Percentiles rank a stretch among this genome's conserved stretches.
Conservation (phyloP, 2,888 invertebrate species). For the Pachymerium ferrugineum region DNA sequence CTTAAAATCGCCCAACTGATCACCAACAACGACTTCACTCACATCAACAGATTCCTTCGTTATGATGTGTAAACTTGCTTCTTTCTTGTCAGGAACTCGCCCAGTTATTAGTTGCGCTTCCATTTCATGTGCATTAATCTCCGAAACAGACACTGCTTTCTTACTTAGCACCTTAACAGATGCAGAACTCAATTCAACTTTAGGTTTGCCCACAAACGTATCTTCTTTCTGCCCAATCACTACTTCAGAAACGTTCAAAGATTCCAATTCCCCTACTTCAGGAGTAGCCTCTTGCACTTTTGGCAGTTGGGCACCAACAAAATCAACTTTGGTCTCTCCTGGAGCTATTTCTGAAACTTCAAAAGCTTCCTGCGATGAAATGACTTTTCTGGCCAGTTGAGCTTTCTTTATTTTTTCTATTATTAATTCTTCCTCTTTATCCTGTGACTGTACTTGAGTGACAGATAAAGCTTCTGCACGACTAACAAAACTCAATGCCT, state of each 20-base stretch:
- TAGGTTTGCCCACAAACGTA: background rate
- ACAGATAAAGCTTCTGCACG: constrained; percentile 36
- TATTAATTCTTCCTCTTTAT: constrained; percentile 32
- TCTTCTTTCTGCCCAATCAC: constrained; percentile 35
- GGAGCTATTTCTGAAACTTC: constrained; percentile 36
- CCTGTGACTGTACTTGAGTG: constrained; percentile 36
- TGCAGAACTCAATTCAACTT: background rate
- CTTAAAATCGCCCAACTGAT: background rate
- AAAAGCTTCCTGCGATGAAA: constrained; percentile 29
- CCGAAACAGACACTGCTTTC: background rate
- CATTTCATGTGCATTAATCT: background rate
- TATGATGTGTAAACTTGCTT: background rate
- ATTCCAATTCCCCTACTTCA: constrained; percentile 35
- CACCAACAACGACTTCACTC: background rate
- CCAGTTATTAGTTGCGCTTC: constrained; percentile 5
- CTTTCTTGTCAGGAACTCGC: background rate
- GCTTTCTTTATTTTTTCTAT: background rate
- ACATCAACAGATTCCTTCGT: constrained; percentile 15
- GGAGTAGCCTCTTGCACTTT: constrained; percentile 31
- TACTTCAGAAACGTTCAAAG: constrained; percentile 35
- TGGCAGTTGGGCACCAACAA: constrained; percentile 28
- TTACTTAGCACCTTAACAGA: background rate
- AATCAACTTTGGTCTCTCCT: constrained; percentile 33
- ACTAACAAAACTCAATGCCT: constrained; percentile 31
- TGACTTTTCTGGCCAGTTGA: background rate